phyloP scores from a whole-genome alignment of 2,888 invertebrate genomes.

The Thumatha senex region DNA sequence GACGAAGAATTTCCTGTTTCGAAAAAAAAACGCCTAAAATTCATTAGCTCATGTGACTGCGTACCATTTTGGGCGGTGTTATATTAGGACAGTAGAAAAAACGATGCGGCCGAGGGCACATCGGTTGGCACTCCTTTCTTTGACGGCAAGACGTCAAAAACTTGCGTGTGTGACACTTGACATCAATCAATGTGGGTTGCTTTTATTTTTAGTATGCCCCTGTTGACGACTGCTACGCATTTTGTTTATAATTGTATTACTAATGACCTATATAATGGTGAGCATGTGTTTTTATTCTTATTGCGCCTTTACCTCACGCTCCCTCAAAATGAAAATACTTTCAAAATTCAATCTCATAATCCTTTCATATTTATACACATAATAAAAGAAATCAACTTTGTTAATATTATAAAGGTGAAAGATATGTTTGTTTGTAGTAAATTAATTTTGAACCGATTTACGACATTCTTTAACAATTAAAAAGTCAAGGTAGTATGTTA shows the following conservation, averaged over 20 bases:
- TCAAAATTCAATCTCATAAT: conserved; percentile 19
- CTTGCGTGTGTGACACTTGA: conserved; percentile 66
- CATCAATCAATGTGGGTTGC: conserved; percentile 75
- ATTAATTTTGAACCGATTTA: too few relatives aligned
- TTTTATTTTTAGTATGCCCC: conserved; percentile 65
- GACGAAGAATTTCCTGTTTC: conserved; percentile 58
- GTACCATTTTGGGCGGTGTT: conserved; percentile 36
- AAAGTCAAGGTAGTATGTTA: too few relatives aligned
- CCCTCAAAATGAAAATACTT: neutral
- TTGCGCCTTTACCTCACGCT: too few relatives aligned
- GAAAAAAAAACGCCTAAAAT: conserved; percentile 54
- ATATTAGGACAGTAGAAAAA: conserved; percentile 64
- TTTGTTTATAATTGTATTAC: conserved; percentile 39
- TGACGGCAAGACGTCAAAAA: conserved; percentile 71
- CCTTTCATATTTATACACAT: too few relatives aligned
- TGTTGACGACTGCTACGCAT: conserved; percentile 49
- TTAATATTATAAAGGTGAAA: too few relatives aligned
- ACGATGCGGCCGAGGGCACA: conserved; percentile 45
- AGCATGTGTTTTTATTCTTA: conserved; percentile 17
- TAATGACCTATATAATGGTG: conserved; percentile 33
- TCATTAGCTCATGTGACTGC: conserved; percentile 61
- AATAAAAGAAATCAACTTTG: too few relatives aligned
- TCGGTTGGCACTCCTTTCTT: conserved; percentile 67
- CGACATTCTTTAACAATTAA: too few relatives aligned
- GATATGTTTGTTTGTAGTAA: too few relatives aligned